Base-by-base conservation (phyloP, 2,113 vertebrate species). In the Erythrocercus mccallii region DNA sequence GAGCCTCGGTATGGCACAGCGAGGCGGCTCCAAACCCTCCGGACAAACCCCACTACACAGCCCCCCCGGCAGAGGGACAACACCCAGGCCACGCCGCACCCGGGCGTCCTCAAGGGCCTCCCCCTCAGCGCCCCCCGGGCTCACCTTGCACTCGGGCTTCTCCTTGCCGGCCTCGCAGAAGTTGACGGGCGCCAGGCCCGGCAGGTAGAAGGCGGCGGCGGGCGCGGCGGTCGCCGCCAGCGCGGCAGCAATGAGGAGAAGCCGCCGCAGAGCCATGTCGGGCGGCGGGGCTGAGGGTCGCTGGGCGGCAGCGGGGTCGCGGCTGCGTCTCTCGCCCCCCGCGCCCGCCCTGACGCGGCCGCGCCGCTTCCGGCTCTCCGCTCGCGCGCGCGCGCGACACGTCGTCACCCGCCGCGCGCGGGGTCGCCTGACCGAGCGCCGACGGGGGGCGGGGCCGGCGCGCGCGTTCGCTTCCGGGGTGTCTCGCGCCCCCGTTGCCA, bases 101-200 rank as follows among this genome's bases (percentile, higher is more conserved):
- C 28, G 33, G 25, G 19, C 40, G n/a, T 48, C 79, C 81, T 23
- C 33, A 3, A 16, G 15, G 40, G n/a, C 14, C 40, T 66, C 62
- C 51, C 50, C 50, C 51, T 58, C 56, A 12, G 74, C 11, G 17
- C 9, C 23, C 37, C 20, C 31, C 37, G 12, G 53, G 58, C 92
- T 81, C 83, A 99, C 99, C 99, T 99, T 98, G 92, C 99, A 99
- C 53, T 99, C 99, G 10, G 93, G 90, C 30, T 87, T 95, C 96
- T 92, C 68, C 48, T 96, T 96, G 4, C 82, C 92, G 0, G 96
- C 77, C 51, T 98, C 97, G 72, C 99, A 99, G 95, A 99, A 99
- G 98, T 98, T 99, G 96, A 99, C 99, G 20, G 99, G 99, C 37
- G 99, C 99, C 97, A 99, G 98, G 97, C 99, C 99, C 64, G 99